Evolutionary conservation across 2,888 invertebrate species (phyloP), one percentile per base, ranked within the genome.

Genomic region (Melieria crassipennis): DNA sequence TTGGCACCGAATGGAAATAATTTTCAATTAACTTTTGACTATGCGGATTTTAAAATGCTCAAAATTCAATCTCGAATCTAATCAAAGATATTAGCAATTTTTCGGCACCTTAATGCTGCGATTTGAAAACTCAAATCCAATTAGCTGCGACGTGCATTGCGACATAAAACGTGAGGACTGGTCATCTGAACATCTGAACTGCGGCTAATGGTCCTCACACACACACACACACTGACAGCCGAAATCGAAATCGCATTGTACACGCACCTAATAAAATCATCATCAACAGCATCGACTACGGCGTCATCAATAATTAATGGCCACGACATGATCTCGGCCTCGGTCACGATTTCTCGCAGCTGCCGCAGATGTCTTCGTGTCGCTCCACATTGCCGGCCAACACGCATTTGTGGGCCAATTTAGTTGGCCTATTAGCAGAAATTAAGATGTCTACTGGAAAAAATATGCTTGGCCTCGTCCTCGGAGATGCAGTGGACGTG

Each of bases 251-350:
- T 30, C 30, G 30, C 30, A 30, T 30, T 30, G 30, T 30, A 11
- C 16, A 30, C 9, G 30, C 7, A 52, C 45, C 52, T 61, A 68
- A 68, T 68, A 68, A 68, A 60, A 68, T 45, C 50, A 55, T 61
- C 68, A 68, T 68, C 50, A 68, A 50, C 67, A 52, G 52, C 73
- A 73, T 69, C 74, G 77, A 75, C 76, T 77, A 75, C 77, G 77
- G 73, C 75, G 79, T 82, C 82, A 84, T 83, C 82, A 78, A 82
- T 83, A 84, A 83, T 83, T 84, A 83, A 84, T 83, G 83, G 78
- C 77, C 76, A 78, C 80, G 80, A 84, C 83, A 84, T 84, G 83
- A 80, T 78, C 79, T 73, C 77, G 75, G 76, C 75, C 77, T 69
- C 77, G 79, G 84, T 82, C 83, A 83, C 83, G 83, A 81, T 81